A percentile compares a stretch with the other conserved stretches of the same genome.
phyloP scores from a whole-genome alignment of 2,888 invertebrate genomes.

The Blomia tropicalis region DNA sequence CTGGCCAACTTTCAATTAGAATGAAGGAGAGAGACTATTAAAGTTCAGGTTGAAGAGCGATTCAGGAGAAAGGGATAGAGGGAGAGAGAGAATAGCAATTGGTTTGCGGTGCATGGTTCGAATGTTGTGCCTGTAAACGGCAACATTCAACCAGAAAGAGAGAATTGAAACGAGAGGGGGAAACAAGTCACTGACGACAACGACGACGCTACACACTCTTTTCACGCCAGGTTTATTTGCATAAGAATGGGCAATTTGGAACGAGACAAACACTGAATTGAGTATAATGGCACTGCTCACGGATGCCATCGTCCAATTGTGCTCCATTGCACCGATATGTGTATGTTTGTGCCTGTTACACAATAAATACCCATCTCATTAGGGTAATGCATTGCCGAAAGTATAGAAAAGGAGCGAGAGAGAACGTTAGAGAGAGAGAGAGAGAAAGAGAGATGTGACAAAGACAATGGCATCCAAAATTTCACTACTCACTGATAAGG shows the following conservation, averaged over 20 bases:
- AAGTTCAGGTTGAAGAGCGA: slow-evolving; percentile 8
- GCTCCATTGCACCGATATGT: not conserved
- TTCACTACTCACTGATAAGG: not conserved
- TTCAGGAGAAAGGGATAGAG: not conserved
- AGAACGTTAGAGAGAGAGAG: too few relatives aligned
- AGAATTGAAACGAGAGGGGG: not conserved
- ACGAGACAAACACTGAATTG: slow-evolving; percentile 1
- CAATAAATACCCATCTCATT: slow-evolving; percentile 15
- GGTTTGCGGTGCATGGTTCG: not conserved
- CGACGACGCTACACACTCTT: not conserved
- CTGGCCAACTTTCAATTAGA: too few relatives aligned
- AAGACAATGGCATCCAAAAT: not conserved
- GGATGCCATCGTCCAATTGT: too few relatives aligned
- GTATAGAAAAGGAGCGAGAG: not conserved
- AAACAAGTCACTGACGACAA: not conserved
- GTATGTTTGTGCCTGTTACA: slow-evolving; percentile 2
- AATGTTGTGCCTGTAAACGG: not conserved
- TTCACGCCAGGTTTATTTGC: slow-evolving; percentile 17
- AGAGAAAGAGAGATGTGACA: not conserved
- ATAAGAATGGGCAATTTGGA: slow-evolving; percentile 16
- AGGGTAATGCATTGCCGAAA: slow-evolving; percentile 2
- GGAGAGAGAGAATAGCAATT: not conserved
- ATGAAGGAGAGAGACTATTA: too few relatives aligned
- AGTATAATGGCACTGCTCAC: slow-evolving; percentile 2
- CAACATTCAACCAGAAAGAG: too few relatives aligned